A percentile compares a stretch with the other conserved stretches of the same genome.
Evolutionary conservation across 2,797 vertebrate genomes (phyloP).

Genomic region (Hapalemur alaotrensis): DNA sequence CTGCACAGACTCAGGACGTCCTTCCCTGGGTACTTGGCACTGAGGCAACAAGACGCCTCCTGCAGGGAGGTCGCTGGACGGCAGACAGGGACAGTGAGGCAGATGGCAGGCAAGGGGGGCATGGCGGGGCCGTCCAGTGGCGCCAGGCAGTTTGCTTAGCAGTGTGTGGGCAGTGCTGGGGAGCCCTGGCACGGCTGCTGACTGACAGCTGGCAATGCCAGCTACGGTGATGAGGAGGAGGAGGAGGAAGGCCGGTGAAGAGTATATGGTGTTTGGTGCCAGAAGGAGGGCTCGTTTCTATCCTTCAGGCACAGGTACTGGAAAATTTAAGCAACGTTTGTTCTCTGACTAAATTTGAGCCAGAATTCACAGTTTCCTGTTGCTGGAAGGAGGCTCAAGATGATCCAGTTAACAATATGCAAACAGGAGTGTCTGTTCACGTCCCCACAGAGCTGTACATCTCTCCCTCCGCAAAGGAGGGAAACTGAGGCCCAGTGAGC

Average conservation of each 20-base stretch:
- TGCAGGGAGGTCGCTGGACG: rapidly evolving
- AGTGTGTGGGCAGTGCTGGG: rapidly evolving
- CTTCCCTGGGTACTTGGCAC: rapidly evolving
- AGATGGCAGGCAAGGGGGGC: too few species aligned
- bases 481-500: neutral
- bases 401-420: too few species aligned
- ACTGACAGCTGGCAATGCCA: neutral
- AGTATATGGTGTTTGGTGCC: rapidly evolving
- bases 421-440: neutral
- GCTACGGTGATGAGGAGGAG: rapidly evolving
- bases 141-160: rapidly evolving
- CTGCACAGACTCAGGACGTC: too few species aligned
- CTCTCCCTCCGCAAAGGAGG: neutral
- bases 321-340: neutral
- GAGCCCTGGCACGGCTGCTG: rapidly evolving
- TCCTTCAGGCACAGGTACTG: rapidly evolving
- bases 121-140: rapidly evolving
- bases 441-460: rapidly evolving
- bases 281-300: rapidly evolving
- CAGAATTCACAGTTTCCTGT: too few species aligned
- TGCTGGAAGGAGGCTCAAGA: neutral
- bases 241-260: rapidly evolving
- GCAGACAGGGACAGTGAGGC: rapidly evolving
- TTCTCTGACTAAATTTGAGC: neutral
- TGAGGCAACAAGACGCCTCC: neutral